These are phyloP conservation scores for Chionomys nivalis DNA, from an alignment of 2,113 vertebrate genomes.

Conservation along the genomic window DNA sequence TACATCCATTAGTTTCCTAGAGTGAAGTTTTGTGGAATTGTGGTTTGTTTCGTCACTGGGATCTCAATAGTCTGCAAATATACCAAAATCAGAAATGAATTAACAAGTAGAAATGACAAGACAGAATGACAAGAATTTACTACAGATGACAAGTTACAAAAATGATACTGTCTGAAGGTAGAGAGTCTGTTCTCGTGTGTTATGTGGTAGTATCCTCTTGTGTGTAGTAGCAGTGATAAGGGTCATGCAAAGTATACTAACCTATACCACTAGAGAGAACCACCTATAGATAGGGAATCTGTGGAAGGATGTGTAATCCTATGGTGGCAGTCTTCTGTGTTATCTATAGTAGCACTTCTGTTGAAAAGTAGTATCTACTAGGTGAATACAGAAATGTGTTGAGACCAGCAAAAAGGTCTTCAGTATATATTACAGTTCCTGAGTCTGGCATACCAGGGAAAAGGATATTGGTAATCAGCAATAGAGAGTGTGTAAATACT, in stretches of 20 bases:
- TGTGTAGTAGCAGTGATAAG: background rate
- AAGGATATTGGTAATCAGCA: background rate
- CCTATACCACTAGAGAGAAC: background rate
- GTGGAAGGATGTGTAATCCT: background rate
- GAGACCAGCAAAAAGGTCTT: background rate
- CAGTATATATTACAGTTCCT: background rate
- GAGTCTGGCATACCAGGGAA: background rate
- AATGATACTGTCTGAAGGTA: background rate
- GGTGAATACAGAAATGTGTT: background rate
- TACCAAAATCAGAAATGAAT: background rate
- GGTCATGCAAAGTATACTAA: background rate
- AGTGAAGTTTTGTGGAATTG: background rate
- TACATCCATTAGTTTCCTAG: background rate
- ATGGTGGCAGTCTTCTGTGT: background rate
- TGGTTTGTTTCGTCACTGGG: background rate
- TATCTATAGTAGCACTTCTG: background rate
- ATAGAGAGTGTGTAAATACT: background rate
- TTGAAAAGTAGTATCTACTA: background rate
- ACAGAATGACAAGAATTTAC: no score
- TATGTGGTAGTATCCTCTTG: background rate
- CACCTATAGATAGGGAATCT: background rate
- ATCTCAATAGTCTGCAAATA: background rate
- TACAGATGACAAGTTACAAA: background rate
- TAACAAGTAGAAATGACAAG: no score
- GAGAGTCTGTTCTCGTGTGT: background rate